A percentile compares a stretch with the other conserved stretches of the same genome.
Evolutionary conservation across 2,797 vertebrate species (phyloP).

Genomic region (Halcyon smyrnensis): DNA sequence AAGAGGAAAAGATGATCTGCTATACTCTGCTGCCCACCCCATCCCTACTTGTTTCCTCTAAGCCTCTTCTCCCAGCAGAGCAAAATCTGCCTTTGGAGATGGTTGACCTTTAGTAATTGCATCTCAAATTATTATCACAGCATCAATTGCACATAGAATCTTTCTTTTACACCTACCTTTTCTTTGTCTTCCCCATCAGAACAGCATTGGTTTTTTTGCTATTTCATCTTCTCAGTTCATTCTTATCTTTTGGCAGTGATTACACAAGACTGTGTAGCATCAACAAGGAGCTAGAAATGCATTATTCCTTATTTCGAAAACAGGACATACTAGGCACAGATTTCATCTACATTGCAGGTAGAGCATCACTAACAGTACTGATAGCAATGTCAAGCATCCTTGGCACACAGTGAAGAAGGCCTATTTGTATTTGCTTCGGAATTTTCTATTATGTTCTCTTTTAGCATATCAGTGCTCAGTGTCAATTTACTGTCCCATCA

Average conservation of each 20-base stretch:
- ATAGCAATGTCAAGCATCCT: not conserved
- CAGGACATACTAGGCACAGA: not conserved
- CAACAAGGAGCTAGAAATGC: not conserved
- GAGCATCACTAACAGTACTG: not conserved
- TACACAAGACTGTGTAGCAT: not conserved
- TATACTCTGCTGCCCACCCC: not conserved
- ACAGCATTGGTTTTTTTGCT: fast-evolving
- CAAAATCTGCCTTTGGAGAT: not conserved
- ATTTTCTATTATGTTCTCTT: not conserved
- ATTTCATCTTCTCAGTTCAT: not conserved
- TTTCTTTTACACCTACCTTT: not conserved
- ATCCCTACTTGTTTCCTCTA: not conserved
- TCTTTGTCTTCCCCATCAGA: not conserved
- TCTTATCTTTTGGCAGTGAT: not conserved
- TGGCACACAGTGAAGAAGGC: not conserved
- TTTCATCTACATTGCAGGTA: conserved; percentile 17
- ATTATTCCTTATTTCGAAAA: conserved; percentile 21
- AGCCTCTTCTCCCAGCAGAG: not conserved
- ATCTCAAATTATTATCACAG: conserved; percentile 17
- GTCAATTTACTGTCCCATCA: not conserved
- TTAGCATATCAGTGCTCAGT: not conserved
- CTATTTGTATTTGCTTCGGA: not conserved
- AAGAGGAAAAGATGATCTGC: not conserved
- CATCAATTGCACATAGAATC: not conserved
- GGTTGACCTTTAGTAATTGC: not conserved